Evolutionary conservation across 2,888 invertebrate species (phyloP).

Genomic region (Tethea ocularis): DNA sequence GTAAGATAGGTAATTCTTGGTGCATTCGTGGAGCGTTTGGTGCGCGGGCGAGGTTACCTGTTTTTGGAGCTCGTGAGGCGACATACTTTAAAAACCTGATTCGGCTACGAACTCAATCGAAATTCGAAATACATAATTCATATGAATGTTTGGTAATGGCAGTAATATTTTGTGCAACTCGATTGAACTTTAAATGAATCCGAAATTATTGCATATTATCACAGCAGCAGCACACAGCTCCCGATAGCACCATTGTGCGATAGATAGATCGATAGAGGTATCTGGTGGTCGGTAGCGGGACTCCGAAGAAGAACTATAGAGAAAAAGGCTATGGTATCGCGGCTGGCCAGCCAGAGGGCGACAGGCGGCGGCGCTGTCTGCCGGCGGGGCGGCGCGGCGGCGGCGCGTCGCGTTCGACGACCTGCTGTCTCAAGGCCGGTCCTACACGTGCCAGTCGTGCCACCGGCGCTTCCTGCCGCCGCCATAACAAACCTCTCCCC

Average conservation of each 20-base stretch:
- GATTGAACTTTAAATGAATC: constrained; percentile 43
- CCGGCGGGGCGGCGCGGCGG: constrained; percentile 36
- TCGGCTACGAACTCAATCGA: constrained; percentile 47
- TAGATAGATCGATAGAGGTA: not conserved
- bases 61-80: constrained; percentile 20
- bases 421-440: constrained; percentile 80
- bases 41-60: constrained; percentile 1
- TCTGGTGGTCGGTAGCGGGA: too few species aligned
- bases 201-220: constrained; percentile 20
- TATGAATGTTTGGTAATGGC: constrained; percentile 29
- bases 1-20: not conserved
- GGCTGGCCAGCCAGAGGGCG: constrained; percentile 54
- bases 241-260: not conserved
- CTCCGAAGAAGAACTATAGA: too few species aligned
- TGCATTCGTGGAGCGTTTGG: not conserved
- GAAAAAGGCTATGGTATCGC: constrained; percentile 58
- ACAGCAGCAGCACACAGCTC: too few species aligned
- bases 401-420: constrained; percentile 72
- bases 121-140: constrained; percentile 59
- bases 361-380: constrained; percentile 58
- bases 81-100: constrained; percentile 47
- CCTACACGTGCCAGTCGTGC: constrained; percentile 78
- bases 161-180: constrained; percentile 44
- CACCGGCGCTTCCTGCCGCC: constrained; percentile 77
- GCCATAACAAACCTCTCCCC: constrained; percentile 79